Conservation (phyloP, 2,888 invertebrate species). For the Papilio gigon region DNA sequence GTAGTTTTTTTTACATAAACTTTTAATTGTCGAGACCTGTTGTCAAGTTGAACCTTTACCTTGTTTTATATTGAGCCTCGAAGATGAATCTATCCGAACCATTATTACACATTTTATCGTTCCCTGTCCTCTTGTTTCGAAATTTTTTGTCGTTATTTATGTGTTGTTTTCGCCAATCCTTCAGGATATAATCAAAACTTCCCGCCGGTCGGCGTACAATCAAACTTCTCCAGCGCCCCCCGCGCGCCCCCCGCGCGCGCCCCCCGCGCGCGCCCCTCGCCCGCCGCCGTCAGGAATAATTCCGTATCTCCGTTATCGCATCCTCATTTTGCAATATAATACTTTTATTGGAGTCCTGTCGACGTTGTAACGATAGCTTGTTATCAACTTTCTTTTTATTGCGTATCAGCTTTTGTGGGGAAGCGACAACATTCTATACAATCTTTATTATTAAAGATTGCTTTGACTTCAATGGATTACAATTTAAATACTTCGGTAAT, state of each 20-base stretch:
- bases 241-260: constrained; percentile 55
- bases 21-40: too few relatives aligned
- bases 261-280: constrained; percentile 54
- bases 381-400: constrained; percentile 33
- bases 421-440: background rate
- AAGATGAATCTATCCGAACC: background rate
- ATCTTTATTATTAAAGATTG: background rate
- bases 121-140: constrained; percentile 43
- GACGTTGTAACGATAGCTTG: constrained; percentile 23
- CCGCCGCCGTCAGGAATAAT: constrained; percentile 58
- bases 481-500: too few relatives aligned
- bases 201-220: constrained; percentile 63
- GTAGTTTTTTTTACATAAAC: too few relatives aligned
- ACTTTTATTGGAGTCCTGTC: constrained; percentile 59
- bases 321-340: constrained; percentile 68
- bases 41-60: too few relatives aligned
- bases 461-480: too few relatives aligned
- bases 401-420: constrained; percentile 15
- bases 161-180: constrained; percentile 66
- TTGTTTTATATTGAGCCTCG: too few relatives aligned
- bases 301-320: constrained; percentile 65
- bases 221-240: constrained; percentile 74
- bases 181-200: constrained; percentile 78
- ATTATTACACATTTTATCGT: constrained; percentile 45
- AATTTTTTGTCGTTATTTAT: constrained; percentile 59